Conservation (phyloP, 2,113 vertebrate species). For the Rhea pennata region DNA sequence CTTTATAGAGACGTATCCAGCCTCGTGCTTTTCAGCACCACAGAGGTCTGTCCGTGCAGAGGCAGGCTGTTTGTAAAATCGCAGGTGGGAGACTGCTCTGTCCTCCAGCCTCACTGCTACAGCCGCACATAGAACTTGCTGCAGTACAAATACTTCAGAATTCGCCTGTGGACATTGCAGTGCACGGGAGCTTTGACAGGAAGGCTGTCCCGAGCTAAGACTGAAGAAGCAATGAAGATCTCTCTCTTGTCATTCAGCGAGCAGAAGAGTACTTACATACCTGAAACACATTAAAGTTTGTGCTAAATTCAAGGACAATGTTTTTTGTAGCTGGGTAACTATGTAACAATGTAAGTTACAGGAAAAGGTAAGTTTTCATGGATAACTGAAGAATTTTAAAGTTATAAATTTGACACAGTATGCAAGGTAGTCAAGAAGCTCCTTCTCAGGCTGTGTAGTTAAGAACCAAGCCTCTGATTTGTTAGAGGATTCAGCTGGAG, state of each 20-base stretch:
- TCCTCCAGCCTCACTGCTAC: accelerated
- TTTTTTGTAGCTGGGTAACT: background rate
- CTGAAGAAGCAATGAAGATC: background rate
- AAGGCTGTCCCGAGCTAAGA: background rate
- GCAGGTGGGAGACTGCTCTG: accelerated
- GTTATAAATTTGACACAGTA: background rate
- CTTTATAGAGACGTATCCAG: accelerated
- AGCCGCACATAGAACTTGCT: accelerated
- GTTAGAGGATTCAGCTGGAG: background rate
- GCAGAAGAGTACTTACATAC: background rate
- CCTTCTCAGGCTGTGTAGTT: background rate
- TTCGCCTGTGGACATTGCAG: background rate
- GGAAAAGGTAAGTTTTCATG: background rate
- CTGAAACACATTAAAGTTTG: background rate
- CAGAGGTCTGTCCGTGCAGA: background rate
- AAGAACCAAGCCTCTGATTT: background rate
- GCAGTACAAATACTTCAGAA: accelerated
- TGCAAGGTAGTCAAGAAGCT: background rate
- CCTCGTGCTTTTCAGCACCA: background rate
- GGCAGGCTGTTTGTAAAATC: background rate
- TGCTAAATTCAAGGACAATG: background rate
- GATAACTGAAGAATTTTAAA: background rate
- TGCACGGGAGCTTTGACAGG: accelerated
- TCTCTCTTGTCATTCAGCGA: background rate
- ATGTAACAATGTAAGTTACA: background rate